These are phyloP conservation scores for Rhinopomastus cyanomelas DNA, from an alignment of 2,113 vertebrate genomes.

Conservation along the genomic window DNA sequence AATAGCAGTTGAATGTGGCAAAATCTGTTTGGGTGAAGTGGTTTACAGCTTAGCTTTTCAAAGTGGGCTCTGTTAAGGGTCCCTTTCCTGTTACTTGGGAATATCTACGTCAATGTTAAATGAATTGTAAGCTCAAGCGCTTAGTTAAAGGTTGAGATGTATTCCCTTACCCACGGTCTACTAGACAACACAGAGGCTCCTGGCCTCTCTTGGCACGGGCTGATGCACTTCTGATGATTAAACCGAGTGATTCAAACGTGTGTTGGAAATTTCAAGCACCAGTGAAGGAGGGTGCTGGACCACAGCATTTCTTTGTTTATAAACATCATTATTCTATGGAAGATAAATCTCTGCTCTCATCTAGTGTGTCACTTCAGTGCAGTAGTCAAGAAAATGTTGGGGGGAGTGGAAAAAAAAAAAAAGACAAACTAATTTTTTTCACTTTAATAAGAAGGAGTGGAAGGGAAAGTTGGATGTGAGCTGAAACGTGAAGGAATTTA, in stretches of 20 bases:
- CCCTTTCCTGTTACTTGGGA: neutral
- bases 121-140: neutral
- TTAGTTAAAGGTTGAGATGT: neutral
- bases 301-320: constrained; percentile 7
- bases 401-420: neutral
- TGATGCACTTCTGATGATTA: neutral
- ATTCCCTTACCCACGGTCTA: neutral
- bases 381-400: neutral
- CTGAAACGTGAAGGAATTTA: neutral
- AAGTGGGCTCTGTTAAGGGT: neutral
- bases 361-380: neutral
- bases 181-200: neutral
- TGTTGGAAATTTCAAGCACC: neutral
- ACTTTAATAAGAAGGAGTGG: neutral
- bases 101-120: neutral
- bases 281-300: neutral
- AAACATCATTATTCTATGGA: constrained; percentile 17
- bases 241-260: neutral
- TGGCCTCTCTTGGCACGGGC: neutral
- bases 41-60: neutral
- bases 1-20: neutral
- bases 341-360: constrained; percentile 22
- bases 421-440: neutral
- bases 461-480: neutral
- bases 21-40: neutral